Base-by-base conservation (phyloP, 2,113 vertebrate genomes). In the Alosa alosa region DNA sequence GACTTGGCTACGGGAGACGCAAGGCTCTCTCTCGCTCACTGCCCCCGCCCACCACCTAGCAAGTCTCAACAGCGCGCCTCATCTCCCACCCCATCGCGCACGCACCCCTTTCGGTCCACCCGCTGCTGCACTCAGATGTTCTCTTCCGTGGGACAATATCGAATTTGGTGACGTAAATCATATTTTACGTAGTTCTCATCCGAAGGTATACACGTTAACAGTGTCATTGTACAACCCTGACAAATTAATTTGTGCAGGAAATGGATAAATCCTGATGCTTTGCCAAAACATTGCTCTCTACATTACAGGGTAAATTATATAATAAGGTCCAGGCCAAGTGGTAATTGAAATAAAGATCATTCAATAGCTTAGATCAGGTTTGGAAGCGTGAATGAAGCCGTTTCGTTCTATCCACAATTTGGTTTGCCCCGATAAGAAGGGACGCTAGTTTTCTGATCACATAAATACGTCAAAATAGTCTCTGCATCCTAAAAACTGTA, bases 41-140 rank as follows among this genome's bases (percentile, higher is more conserved):
- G 87, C 3, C 81, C 86, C 83, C 86, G 85, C 89, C 89, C 89
- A 86, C 72, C 83, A 44, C 46, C 60, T 81, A 4, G 25, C 68
- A 75, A 13, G 55, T 41, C 68, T 75, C 68, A 9, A 75, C 31
- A 39, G 68, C 68, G 72, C 72, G 36, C 8, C 64, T 2, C 72
- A 17, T 5, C 36, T 39, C 72, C 31, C 68, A 1, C 36, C 72
- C 31, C 31, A 20, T 78, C 72, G 31, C 31, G 4, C 72, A 5
- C 72, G 13, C 31, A 0, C 15, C 11, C 8, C 64, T 11, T 11
- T 31, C 64, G 25, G 4, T 39, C 72, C 72, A 39, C 36, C 31
- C 72, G 25, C 9, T 39, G 10, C 13, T 39, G 31, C 72, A 39
- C 4, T 39, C 31, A 78, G 11, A 18, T 17, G 20, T 18, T 20